Percentiles rank a stretch among this genome's conserved stretches.
Evolutionary conservation across 2,797 vertebrate genomes (phyloP).

Genomic region (Saxicola maurus): DNA sequence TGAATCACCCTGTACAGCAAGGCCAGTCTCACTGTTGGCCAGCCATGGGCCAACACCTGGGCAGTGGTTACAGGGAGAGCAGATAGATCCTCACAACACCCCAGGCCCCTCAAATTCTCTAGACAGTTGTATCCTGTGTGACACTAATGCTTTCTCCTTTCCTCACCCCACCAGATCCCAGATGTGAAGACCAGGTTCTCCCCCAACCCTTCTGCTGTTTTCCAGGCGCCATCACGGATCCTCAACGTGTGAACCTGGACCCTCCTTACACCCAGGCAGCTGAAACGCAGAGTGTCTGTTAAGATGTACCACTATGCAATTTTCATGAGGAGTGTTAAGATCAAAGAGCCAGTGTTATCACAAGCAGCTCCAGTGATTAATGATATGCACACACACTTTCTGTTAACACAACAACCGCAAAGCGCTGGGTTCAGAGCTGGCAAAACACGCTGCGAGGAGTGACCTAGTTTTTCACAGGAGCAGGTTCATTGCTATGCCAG

Average conservation of each 20-base stretch:
- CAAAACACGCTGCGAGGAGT: neutral
- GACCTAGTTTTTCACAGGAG: constrained; percentile 43
- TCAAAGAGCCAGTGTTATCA: neutral
- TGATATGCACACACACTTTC: neutral
- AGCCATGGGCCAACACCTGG: neutral
- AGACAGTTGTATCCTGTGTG: neutral
- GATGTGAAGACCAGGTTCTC: constrained; percentile 84
- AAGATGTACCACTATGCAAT: constrained; percentile 59
- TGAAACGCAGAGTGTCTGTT: neutral
- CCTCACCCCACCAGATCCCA: constrained; percentile 77
- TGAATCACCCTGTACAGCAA: fast-evolving
- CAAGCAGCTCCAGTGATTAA: constrained; percentile 22
- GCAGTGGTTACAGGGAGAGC: neutral
- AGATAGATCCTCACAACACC: neutral
- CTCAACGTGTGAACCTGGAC: constrained; percentile 82
- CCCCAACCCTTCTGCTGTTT: constrained; percentile 90
- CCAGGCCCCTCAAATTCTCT: neutral
- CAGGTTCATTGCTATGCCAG: constrained; percentile 13
- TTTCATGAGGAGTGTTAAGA: constrained; percentile 27
- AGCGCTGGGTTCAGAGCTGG: neutral
- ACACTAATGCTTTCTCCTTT: neutral
- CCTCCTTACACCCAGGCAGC: constrained; percentile 15
- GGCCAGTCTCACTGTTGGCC: fast-evolving
- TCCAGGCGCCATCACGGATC: constrained; percentile 84
- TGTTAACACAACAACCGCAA: neutral